Evolutionary conservation across 2,113 vertebrate species (phyloP).

Genomic region (Mustela lutreola): DNA sequence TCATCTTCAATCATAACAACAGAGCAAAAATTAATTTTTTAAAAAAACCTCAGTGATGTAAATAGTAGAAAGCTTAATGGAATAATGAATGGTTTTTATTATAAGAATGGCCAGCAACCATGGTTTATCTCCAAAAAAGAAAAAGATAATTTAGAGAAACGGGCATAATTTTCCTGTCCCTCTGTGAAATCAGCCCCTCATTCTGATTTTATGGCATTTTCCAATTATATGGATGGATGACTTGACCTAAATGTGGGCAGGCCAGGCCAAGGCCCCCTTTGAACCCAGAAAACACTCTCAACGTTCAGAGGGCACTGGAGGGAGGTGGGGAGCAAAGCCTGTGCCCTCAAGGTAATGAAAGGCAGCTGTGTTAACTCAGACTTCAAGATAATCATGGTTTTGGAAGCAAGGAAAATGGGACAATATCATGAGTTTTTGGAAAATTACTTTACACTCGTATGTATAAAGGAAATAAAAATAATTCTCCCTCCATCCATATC

Average conservation of each 20-base stretch:
- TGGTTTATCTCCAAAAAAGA: conserved; percentile 46
- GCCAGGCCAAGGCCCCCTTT: conserved; percentile 25
- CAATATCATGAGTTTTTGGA: conserved; percentile 80
- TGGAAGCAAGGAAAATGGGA: conserved; percentile 81
- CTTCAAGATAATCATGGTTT: conserved; percentile 79
- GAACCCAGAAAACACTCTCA: conserved; percentile 44
- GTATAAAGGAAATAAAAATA: conserved; percentile 81
- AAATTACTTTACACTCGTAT: conserved; percentile 83
- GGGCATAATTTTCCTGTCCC: conserved; percentile 40
- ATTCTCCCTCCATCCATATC: conserved; percentile 72
- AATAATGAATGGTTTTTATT: conserved; percentile 64
- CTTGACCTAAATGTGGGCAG: conserved; percentile 58
- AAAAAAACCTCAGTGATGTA: conserved; percentile 66
- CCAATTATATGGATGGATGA: conserved; percentile 64
- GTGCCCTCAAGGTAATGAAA: conserved; percentile 73
- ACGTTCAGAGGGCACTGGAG: conserved; percentile 27
- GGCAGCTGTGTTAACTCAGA: conserved; percentile 81
- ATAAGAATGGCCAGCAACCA: conserved; percentile 55
- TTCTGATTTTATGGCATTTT: conserved; percentile 74
- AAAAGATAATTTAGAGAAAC: conserved; percentile 62
- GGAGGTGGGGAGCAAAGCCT: background rate
- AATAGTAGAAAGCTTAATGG: conserved; percentile 69
- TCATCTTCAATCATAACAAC: conserved; percentile 55
- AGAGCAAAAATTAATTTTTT: conserved; percentile 22
- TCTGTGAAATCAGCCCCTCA: conserved; percentile 44